Evolutionary conservation across 2,113 vertebrate species (phyloP).

Genomic region (Isurus oxyrinchus): DNA sequence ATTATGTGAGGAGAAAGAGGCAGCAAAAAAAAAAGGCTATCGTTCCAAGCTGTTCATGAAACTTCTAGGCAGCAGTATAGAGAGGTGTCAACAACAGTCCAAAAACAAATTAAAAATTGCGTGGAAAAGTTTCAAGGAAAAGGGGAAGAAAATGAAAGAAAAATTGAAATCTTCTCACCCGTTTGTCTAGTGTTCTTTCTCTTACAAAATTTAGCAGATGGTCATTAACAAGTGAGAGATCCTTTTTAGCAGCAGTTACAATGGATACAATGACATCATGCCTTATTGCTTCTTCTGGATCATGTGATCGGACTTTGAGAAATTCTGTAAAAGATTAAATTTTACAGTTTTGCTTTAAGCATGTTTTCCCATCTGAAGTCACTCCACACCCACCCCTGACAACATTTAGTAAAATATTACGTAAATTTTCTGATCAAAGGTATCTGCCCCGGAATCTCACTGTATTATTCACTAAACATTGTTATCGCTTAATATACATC

Average conservation of each 20-base stretch:
- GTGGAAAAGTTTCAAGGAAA: neutral
- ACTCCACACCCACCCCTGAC: neutral
- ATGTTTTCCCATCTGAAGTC: neutral
- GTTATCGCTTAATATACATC: neutral
- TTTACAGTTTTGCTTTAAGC: neutral
- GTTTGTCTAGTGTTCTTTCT: conserved; percentile 91
- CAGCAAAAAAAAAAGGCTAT: neutral
- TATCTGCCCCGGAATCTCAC: neutral
- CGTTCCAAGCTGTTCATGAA: neutral
- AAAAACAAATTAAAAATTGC: neutral
- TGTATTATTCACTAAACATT: neutral
- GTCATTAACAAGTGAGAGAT: conserved; percentile 91
- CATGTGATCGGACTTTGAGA: conserved; percentile 92
- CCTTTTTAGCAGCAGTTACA: conserved; percentile 97
- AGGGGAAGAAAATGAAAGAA: neutral
- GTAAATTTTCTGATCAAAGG: neutral
- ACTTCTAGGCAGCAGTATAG: neutral
- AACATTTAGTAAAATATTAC: neutral
- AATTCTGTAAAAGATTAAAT: conserved; percentile 67
- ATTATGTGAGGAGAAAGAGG: neutral
- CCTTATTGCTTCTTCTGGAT: conserved; percentile 95
- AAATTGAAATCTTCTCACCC: conserved; percentile 60
- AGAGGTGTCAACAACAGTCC: neutral
- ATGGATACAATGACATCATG: conserved; percentile 99
- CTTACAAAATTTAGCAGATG: conserved; percentile 92